These are phyloP conservation scores for Mythimna vitellina DNA, from an alignment of 2,888 invertebrate species.

Conservation along the genomic window DNA sequence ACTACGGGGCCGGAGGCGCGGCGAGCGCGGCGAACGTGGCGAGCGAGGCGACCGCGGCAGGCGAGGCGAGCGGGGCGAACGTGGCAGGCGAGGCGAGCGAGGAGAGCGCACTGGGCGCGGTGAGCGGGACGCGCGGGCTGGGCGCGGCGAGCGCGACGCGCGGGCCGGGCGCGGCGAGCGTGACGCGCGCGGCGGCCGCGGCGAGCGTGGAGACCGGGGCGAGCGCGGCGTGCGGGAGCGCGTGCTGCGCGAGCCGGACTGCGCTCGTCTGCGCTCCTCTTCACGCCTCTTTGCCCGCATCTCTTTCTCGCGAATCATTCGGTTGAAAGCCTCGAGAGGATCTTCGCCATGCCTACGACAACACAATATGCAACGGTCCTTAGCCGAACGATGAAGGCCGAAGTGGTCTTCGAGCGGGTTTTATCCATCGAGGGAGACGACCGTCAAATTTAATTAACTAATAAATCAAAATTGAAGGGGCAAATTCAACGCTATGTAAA, in stretches of 20 bases:
- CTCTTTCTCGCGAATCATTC: conserved; percentile 96
- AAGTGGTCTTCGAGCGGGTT: conserved; percentile 35
- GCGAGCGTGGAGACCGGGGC: conserved; percentile 73
- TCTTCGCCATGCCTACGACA: conserved; percentile 94
- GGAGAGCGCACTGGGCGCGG: conserved; percentile 73
- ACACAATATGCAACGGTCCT: conserved; percentile 66
- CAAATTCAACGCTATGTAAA: conserved; percentile 19
- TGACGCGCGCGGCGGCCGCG: conserved; percentile 71
- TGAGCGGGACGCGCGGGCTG: conserved; percentile 68
- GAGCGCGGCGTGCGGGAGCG: conserved; percentile 84
- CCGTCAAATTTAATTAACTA: conserved; percentile 43
- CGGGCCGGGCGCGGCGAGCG: conserved; percentile 65
- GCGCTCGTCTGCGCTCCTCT: conserved; percentile 90
- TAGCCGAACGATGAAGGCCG: conserved; percentile 43
- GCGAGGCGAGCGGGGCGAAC: conserved; percentile 72
- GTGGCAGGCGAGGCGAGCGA: conserved; percentile 70
- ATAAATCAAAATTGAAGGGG: conserved; percentile 32
- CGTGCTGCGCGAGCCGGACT: conserved; percentile 83
- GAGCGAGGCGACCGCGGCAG: conserved; percentile 66
- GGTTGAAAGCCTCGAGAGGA: conserved; percentile 96
- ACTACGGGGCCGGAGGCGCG: conserved; percentile 78
- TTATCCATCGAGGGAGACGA: conserved; percentile 65
- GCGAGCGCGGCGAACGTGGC: conserved; percentile 64
- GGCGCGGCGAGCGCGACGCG: conserved; percentile 60
- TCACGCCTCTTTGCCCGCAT: conserved; percentile 92